phyloP scores from a whole-genome alignment of 2,797 vertebrate species.

The Bradypodion ventrale region DNA sequence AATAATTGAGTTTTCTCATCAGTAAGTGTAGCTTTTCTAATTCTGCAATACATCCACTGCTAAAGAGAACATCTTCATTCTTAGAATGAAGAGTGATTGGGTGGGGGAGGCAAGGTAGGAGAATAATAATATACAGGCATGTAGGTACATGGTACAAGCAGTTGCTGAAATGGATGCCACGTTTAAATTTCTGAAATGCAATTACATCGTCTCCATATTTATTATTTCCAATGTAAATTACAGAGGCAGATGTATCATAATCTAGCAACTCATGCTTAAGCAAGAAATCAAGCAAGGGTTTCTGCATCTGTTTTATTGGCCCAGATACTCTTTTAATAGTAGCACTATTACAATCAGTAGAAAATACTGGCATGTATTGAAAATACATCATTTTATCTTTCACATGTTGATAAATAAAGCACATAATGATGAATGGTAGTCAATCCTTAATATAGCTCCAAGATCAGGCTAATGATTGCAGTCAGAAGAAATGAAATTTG shows the following conservation, averaged over 20 bases:
- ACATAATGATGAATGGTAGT: background rate
- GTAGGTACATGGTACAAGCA: conserved; percentile 38
- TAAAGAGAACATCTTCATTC: background rate
- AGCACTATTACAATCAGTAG: background rate
- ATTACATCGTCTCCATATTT: conserved; percentile 52
- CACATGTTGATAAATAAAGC: background rate
- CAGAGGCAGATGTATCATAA: conserved; percentile 43
- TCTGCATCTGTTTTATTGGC: conserved; percentile 27
- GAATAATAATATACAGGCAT: conserved; percentile 38
- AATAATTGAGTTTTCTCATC: background rate
- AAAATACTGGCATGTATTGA: conserved; percentile 4
- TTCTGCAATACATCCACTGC: background rate
- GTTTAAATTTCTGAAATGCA: conserved; percentile 45
- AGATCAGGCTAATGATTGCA: background rate
- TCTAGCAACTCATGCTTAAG: conserved; percentile 50
- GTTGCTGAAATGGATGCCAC: conserved; percentile 32
- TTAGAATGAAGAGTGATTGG: background rate
- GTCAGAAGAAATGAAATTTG: conserved; percentile 1
- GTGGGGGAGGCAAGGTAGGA: background rate
- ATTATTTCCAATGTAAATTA: conserved; percentile 58
- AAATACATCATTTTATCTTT: conserved; percentile 23
- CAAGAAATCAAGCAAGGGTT: conserved; percentile 40
- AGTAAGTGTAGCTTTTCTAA: background rate
- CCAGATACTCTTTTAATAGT: conserved; percentile 10
- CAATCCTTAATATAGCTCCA: background rate